phyloP scores from a whole-genome alignment of 2,888 invertebrate species.

The Fragum sueziense region DNA sequence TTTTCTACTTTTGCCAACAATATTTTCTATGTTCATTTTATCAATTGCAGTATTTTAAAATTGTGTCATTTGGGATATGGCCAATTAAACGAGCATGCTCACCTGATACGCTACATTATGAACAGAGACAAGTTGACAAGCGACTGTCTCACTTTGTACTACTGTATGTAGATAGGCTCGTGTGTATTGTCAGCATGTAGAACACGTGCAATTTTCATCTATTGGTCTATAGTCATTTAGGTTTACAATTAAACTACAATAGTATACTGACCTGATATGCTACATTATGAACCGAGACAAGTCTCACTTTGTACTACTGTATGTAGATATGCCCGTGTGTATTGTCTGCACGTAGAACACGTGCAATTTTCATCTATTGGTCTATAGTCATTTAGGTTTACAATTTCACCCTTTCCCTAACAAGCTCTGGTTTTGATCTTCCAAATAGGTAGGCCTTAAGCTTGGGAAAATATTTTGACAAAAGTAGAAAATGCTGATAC shows the following conservation, averaged over 20 bases:
- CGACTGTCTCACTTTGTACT: slow-evolving; percentile 90
- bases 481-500: too few species aligned
- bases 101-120: slow-evolving; percentile 93
- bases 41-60: too few species aligned
- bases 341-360: slow-evolving; percentile 94
- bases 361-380: slow-evolving; percentile 94
- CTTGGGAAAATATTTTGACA: too few species aligned
- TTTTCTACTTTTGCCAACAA: too few species aligned
- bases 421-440: too few species aligned
- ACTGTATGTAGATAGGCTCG: slow-evolving; percentile 95
- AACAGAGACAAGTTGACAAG: slow-evolving; percentile 90
- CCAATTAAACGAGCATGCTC: too few species aligned
- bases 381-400: slow-evolving; percentile 89
- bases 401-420: too few species aligned
- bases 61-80: too few species aligned
- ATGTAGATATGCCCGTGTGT: slow-evolving; percentile 95
- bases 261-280: background rate
- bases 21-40: too few species aligned
- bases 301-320: slow-evolving; percentile 91
- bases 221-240: slow-evolving; percentile 92
- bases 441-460: too few species aligned
- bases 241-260: slow-evolving; percentile 80
- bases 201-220: slow-evolving; percentile 92
- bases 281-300: background rate
- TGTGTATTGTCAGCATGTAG: slow-evolving; percentile 93